Conservation (phyloP, 1,140 invertebrate genomes). For the Scylla paramamosain region DNA sequence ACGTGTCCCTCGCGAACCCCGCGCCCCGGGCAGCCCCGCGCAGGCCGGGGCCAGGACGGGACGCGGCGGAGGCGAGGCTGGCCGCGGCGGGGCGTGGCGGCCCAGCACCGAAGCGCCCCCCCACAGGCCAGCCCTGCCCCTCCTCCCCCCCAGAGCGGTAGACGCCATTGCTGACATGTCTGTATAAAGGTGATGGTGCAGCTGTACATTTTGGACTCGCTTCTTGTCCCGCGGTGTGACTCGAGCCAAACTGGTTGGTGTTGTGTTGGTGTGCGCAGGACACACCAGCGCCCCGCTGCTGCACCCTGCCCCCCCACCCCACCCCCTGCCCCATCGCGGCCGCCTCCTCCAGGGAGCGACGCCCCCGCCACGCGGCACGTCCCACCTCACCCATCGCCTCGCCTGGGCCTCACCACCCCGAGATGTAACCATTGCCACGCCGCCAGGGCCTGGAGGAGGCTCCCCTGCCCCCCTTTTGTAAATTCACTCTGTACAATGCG, state of each 20-base stretch:
- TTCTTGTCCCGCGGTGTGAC: slow-evolving; percentile 69
- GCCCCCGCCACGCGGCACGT: neutral
- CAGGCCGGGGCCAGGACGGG: too few relatives aligned
- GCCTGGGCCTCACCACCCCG: neutral
- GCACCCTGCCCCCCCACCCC: neutral
- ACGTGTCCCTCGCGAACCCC: neutral
- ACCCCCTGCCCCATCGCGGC: too few relatives aligned
- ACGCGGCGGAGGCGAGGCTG: neutral
- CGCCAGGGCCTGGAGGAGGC: neutral
- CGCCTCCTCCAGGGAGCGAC: too few relatives aligned
- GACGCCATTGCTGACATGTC: slow-evolving; percentile 42
- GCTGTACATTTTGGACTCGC: slow-evolving; percentile 70
- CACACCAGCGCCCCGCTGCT: neutral
- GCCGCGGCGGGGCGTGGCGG: neutral
- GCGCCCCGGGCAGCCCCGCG: neutral
- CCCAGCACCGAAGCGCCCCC: neutral
- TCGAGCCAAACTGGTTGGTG: slow-evolving; percentile 54
- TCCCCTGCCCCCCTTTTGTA: slow-evolving; percentile 49
- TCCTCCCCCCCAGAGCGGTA: too few relatives aligned
- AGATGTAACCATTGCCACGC: neutral
- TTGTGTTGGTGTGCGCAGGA: slow-evolving; percentile 56
- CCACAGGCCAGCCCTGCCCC: too few relatives aligned
- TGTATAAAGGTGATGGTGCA: slow-evolving; percentile 64
- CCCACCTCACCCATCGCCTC: neutral
- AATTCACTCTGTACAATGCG: slow-evolving; percentile 74